phyloP scores from a whole-genome alignment of 2,888 invertebrate genomes.

The Helicoverpa assulta region DNA sequence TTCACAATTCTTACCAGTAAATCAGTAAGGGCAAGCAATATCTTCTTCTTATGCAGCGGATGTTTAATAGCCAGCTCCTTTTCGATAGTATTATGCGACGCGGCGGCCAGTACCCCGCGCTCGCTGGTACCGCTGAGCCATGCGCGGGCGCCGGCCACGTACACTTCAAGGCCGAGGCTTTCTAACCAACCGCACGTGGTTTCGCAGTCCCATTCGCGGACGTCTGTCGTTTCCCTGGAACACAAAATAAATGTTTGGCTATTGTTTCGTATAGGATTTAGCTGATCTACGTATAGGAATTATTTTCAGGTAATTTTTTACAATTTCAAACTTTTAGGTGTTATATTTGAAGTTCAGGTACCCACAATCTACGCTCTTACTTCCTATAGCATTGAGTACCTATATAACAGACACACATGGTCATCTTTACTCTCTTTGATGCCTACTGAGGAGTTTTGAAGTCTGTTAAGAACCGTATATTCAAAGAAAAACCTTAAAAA shows the following conservation, averaged over 20 bases:
- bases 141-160: slow-evolving; percentile 94
- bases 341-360: too few relatives aligned
- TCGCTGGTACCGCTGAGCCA: slow-evolving; percentile 95
- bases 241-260: not conserved
- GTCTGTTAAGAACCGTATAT: too few relatives aligned
- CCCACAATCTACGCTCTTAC: too few relatives aligned
- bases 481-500: too few relatives aligned
- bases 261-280: not conserved
- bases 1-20: slow-evolving; percentile 80
- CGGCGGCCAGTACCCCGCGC: slow-evolving; percentile 91
- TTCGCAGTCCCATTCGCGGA: slow-evolving; percentile 95
- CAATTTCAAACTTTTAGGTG: too few relatives aligned
- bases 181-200: slow-evolving; percentile 95
- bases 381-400: too few relatives aligned
- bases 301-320: too few relatives aligned
- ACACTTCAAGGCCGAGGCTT: slow-evolving; percentile 94
- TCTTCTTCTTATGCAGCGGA: slow-evolving; percentile 97
- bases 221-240: slow-evolving; percentile 92
- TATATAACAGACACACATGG: too few relatives aligned
- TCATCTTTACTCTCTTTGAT: too few relatives aligned
- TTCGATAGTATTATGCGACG: slow-evolving; percentile 95
- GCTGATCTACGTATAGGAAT: too few relatives aligned
- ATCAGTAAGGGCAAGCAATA: slow-evolving; percentile 93
- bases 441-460: too few relatives aligned
- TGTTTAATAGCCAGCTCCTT: slow-evolving; percentile 96